Evolutionary conservation across 2,113 vertebrate genomes (phyloP), one percentile per base, ranked within the genome.

Genomic region (Hoplias malabaricus): DNA sequence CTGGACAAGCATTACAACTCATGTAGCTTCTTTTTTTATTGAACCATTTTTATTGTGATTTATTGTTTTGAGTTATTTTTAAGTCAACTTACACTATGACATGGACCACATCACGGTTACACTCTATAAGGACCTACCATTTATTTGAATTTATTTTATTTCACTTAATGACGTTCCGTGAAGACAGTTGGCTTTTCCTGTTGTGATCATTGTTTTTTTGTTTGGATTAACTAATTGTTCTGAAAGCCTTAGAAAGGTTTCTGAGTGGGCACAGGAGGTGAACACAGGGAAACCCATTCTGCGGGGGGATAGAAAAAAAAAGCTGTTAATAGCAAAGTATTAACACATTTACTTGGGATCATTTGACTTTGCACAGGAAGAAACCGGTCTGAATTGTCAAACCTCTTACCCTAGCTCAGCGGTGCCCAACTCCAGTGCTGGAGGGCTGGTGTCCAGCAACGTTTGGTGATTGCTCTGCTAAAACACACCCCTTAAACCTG

Each of bases 301-400:
- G 5, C 31, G 14, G 14, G n/a, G n/a, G n/a, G n/a, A n/a, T 69
- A 36, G 19, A 38, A 40, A 34, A 40, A 27, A 62, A 43, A 42
- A 38, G 65, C 69, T 50, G 69, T 78, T 73, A 61, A 62, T 84
- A 69, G 88, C 84, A 76, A 88, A 88, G 59, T 54, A 53, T 53
- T 43, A 57, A 71, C 54, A 77, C 5, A 2, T 11, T 10, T 19
- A 12, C 1, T 10, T 59, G 2, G 38, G n/a, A 40, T 42, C 27
- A 48, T 78, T 63, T 54, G 36, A 82, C 87, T 92, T 93, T 94
- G 91, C 92, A 93, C 93, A 92, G 87, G 67, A 75, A 34, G 48
- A 53, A 23, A 33, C 72, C 42, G 16, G 42, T 77, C 81, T 69
- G 69, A 69, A 79, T 81, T 70, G 77, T 77, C 70, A 70, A 50